Base-by-base conservation (phyloP, 1,140 invertebrate genomes). In the Triops cancriformis region DNA sequence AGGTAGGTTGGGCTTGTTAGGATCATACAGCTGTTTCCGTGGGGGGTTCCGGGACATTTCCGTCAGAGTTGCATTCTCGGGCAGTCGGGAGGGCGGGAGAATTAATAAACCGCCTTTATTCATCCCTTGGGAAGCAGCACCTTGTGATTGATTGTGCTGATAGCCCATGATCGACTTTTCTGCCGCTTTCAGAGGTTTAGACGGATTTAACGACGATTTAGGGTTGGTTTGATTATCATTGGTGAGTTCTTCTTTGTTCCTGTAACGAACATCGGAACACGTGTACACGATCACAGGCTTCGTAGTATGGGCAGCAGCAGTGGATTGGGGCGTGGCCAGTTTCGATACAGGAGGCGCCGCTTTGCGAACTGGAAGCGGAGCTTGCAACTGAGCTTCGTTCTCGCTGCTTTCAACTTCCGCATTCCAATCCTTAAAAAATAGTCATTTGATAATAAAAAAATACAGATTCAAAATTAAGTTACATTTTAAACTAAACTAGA, bases 201-300 rank as follows among this genome's bases (percentile, higher is more conserved):
- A 18, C 18, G 51, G 51, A 14, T 6, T 64, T 64, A 64, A 9
- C 9, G 14, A 1, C 23, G 51, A 64, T 4, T 5, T n/a, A 64
- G 23, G 5, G 14, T 64, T 10, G 23, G 1, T 64, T 6, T 23
- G 14, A 64, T 64, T 64, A 23, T 23, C 51, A 64, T 7, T 64
- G 9, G 51, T 6, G 5, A 14, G 23, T 23, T 64, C 51, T 18
- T 64, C 51, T 43, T 74, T 74, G 28, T 78, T 42, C 37, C 41
- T 73, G 77, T 78, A 78, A 27, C 77, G 77, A 26, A 78, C 45
- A 26, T 78, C 77, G 1, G 72, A 23, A 18, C 41, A 78, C 18
- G 72, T 37, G 12, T 74, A 78, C 9, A 74, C 31, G 73, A 42
- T 27, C 5, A 26, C 77, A 14, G 77, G 77, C 18, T 64, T 64